phyloP scores from a whole-genome alignment of 1,140 invertebrate genomes.

The Caenorhabditis inopinata region DNA sequence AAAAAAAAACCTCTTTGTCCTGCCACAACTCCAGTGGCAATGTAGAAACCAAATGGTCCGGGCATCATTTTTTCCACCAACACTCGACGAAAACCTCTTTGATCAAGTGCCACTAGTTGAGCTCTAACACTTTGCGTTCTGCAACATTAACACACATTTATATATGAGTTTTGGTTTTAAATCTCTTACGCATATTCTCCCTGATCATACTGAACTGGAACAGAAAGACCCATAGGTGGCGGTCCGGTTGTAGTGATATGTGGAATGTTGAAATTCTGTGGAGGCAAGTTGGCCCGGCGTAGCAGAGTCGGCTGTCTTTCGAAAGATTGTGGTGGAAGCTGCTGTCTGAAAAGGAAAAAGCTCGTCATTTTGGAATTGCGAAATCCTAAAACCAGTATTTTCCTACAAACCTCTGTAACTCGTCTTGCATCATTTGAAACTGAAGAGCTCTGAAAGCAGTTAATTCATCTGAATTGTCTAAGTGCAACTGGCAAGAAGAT shows the following conservation, averaged over 20 bases:
- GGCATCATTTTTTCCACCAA: slow-evolving; percentile 41
- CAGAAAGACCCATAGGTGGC: not conserved
- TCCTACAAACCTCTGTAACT: not conserved
- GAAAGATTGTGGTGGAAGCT: not conserved
- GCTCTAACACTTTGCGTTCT: slow-evolving; percentile 35
- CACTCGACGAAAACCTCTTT: slow-evolving; percentile 39
- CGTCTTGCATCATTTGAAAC: slow-evolving; percentile 26
- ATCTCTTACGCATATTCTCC: not conserved
- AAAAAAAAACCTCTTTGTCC: slow-evolving; percentile 41
- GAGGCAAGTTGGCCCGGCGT: slow-evolving; percentile 4
- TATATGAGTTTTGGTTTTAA: not conserved
- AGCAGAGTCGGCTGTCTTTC: slow-evolving; percentile 8
- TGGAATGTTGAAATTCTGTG: slow-evolving; percentile 30
- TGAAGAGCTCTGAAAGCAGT: slow-evolving; percentile 8
- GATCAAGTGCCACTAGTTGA: slow-evolving; percentile 40
- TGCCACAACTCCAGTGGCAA: slow-evolving; percentile 40
- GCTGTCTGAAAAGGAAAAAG: slow-evolving; percentile 26
- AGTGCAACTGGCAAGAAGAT: slow-evolving; percentile 9
- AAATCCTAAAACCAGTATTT: not conserved
- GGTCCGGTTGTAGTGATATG: slow-evolving; percentile 11
- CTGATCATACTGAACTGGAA: not conserved
- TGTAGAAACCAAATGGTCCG: slow-evolving; percentile 45
- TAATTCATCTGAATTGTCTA: slow-evolving; percentile 14
- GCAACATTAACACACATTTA: not conserved
- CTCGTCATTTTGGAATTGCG: not conserved